Evolutionary conservation across 1,140 invertebrate genomes (phyloP).

Genomic region (Popillia japonica): DNA sequence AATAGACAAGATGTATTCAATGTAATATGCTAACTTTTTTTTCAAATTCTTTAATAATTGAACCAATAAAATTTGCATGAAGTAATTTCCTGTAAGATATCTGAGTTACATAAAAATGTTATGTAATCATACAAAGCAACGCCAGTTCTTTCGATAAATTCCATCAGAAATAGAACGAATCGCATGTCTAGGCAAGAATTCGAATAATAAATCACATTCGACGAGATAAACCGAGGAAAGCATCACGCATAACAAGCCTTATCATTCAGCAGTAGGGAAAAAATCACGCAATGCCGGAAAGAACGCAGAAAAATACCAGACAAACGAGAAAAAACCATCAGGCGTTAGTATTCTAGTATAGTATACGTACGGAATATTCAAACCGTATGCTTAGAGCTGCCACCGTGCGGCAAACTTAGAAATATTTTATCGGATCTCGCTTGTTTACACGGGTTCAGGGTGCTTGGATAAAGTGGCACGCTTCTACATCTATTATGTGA

Average conservation of each 20-base stretch:
- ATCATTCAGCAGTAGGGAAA: neutral
- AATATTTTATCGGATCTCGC: constrained; percentile 11
- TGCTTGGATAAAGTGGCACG: constrained; percentile 13
- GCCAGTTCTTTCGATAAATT: too few species aligned
- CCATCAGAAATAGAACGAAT: too few species aligned
- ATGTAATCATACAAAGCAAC: too few species aligned
- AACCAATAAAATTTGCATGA: too few species aligned
- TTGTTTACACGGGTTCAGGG: neutral
- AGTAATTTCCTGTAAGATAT: too few species aligned
- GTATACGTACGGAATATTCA: neutral
- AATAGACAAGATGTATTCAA: too few species aligned
- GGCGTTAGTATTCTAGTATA: neutral
- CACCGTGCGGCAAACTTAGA: neutral
- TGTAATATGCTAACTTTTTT: too few species aligned
- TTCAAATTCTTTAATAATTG: too few species aligned
- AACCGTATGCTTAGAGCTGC: neutral
- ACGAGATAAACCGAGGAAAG: too few species aligned
- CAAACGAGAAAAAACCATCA: neutral
- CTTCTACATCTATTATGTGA: neutral
- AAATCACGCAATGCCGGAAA: neutral
- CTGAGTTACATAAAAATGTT: too few species aligned
- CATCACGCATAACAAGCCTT: neutral
- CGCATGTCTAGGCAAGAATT: too few species aligned
- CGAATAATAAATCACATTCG: too few species aligned
- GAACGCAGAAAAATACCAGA: neutral